Percentiles rank a stretch among this genome's conserved stretches.
Conservation (phyloP, 2,113 vertebrate species). For the Pao palembangensis region DNA sequence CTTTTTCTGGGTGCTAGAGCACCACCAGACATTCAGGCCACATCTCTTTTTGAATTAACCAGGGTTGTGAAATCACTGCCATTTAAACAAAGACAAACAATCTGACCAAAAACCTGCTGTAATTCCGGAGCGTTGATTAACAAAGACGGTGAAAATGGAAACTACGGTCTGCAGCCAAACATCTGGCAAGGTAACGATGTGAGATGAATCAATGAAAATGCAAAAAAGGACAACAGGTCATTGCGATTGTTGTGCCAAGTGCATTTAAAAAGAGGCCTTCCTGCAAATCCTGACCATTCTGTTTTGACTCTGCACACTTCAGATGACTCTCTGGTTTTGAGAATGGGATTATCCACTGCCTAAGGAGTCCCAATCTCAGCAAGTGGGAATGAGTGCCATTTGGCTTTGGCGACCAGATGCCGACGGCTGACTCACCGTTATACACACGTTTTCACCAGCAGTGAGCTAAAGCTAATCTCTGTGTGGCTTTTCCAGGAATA, state of each 20-base stretch:
- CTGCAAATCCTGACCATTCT: neutral
- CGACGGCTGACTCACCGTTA: conserved; percentile 50
- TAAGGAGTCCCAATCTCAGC: conserved; percentile 38
- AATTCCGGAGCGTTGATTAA: too few relatives aligned
- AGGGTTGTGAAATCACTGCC: conserved; percentile 32
- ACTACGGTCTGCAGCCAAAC: too few relatives aligned
- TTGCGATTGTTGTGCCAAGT: conserved; percentile 24
- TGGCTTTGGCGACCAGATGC: conserved; percentile 32
- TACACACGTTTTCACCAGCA: conserved; percentile 41
- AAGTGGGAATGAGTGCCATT: conserved; percentile 22
- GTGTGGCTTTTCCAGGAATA: conserved; percentile 42
- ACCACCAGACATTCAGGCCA: conserved; percentile 25
- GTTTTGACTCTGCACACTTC: conserved; percentile 22
- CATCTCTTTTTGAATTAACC: conserved; percentile 10
- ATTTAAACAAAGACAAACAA: too few relatives aligned
- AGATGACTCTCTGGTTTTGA: conserved; percentile 12
- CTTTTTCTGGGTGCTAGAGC: conserved; percentile 31
- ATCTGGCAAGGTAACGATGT: conserved; percentile 34
- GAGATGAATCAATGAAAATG: conserved; percentile 27
- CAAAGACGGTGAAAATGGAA: too few relatives aligned
- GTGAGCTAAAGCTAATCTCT: conserved; percentile 40
- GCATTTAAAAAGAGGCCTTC: neutral
- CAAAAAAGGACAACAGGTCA: conserved; percentile 7
- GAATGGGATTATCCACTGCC: conserved; percentile 41
- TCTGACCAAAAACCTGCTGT: too few relatives aligned